These are phyloP conservation scores for Oscheius sp. DNA, from an alignment of 2,888 invertebrate genomes.

Conservation along the genomic window DNA sequence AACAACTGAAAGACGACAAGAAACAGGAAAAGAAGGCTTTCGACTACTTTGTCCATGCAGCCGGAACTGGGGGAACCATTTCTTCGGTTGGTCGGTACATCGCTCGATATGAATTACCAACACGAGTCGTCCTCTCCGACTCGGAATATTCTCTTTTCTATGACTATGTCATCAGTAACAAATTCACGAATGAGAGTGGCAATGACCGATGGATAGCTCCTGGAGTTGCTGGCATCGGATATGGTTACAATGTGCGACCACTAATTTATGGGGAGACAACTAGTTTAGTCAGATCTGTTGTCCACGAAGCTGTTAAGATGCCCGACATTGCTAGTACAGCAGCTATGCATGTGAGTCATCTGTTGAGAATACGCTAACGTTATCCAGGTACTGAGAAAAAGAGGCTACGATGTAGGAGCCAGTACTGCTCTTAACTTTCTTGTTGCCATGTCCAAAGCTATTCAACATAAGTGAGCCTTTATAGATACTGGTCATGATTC, in stretches of 20 bases:
- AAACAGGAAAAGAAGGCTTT: conserved; percentile 35
- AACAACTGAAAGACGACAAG: conserved; percentile 44
- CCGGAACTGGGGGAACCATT: conserved; percentile 64
- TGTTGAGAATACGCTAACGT: not conserved
- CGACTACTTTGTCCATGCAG: conserved; percentile 60
- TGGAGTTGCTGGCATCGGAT: conserved; percentile 63
- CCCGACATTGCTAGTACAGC: conserved; percentile 64
- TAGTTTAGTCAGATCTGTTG: conserved; percentile 55
- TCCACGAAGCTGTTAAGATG: conserved; percentile 61
- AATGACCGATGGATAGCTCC: conserved; percentile 55
- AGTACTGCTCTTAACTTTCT: conserved; percentile 55
- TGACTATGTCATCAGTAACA: conserved; percentile 56
- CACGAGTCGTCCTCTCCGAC: conserved; percentile 58
- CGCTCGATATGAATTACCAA: conserved; percentile 52
- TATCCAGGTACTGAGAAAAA: conserved; percentile 33
- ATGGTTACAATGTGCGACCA: conserved; percentile 57
- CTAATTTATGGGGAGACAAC: conserved; percentile 51
- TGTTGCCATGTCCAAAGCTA: conserved; percentile 50
- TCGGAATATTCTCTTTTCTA: conserved; percentile 62
- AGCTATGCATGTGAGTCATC: conserved; percentile 43
- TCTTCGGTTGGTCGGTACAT: conserved; percentile 63
- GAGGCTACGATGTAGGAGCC: conserved; percentile 48
- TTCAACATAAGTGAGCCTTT: conserved; percentile 35
- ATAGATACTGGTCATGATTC: not conserved
- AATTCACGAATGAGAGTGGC: conserved; percentile 58